A percentile compares a stretch with the other conserved stretches of the same genome.
Conservation (phyloP, 2,113 vertebrate genomes). For the Python bivittatus region DNA sequence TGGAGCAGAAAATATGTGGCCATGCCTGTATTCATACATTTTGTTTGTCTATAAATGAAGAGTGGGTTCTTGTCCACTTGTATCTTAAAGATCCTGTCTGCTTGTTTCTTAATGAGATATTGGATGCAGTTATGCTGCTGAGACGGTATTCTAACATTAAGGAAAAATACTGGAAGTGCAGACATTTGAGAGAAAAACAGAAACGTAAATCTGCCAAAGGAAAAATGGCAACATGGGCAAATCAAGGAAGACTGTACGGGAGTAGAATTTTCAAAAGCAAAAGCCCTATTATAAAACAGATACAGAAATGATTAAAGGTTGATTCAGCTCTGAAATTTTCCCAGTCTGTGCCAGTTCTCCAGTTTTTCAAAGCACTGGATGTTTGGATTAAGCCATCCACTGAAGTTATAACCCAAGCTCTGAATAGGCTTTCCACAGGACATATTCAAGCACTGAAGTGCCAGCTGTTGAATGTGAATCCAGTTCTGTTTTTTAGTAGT, state of each 20-base stretch:
- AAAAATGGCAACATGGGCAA: not conserved
- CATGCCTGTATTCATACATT: not conserved
- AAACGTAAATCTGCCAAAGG: not conserved
- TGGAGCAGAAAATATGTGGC: not conserved
- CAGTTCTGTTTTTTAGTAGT: not conserved
- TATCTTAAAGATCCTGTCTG: not conserved
- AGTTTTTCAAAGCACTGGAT: not conserved
- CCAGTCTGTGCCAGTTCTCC: not conserved
- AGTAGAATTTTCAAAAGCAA: not conserved
- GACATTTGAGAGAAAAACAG: no score
- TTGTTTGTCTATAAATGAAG: not conserved
- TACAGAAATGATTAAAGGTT: not conserved
- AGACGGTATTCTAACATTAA: not conserved
- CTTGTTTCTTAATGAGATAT: not conserved
- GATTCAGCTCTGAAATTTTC: not conserved
- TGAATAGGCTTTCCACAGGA: not conserved
- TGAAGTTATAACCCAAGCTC: not conserved
- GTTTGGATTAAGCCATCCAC: not conserved
- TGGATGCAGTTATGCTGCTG: not conserved
- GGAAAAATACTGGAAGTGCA: not conserved
- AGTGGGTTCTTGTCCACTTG: not conserved
- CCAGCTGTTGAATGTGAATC: not conserved
- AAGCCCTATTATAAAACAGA: not conserved
- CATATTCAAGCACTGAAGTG: not conserved
- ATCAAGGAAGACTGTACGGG: not conserved